Percentiles rank a stretch among this genome's conserved stretches.
These are phyloP conservation scores for Emmelina monodactyla DNA, from an alignment of 2,888 invertebrate species.

Conservation along the genomic window DNA sequence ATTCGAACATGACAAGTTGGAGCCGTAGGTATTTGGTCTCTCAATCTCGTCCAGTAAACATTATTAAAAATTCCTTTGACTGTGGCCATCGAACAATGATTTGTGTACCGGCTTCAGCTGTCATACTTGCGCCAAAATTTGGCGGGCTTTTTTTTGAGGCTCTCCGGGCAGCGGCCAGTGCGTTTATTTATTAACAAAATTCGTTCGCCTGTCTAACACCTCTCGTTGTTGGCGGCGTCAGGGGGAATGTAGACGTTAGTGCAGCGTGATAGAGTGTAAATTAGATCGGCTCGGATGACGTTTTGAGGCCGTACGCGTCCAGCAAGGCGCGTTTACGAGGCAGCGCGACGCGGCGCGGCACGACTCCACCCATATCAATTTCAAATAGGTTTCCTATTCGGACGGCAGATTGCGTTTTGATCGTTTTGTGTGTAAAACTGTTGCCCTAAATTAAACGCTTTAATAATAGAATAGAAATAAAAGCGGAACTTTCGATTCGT, in stretches of 20 bases:
- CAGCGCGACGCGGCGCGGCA: slow-evolving; percentile 51
- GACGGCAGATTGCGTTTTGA: slow-evolving; percentile 55
- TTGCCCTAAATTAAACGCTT: slow-evolving; percentile 63
- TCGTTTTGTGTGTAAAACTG: slow-evolving; percentile 62
- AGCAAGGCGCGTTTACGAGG: slow-evolving; percentile 49
- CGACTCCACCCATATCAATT: slow-evolving; percentile 65
- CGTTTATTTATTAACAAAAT: slow-evolving; percentile 66
- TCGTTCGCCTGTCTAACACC: slow-evolving; percentile 51
- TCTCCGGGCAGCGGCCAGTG: slow-evolving; percentile 43
- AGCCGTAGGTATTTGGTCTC: slow-evolving; percentile 25
- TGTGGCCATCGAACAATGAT: slow-evolving; percentile 54
- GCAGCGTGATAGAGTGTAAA: slow-evolving; percentile 25
- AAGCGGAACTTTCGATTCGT: slow-evolving; percentile 27
- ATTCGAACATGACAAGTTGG: slow-evolving; percentile 31
- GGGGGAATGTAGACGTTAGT: slow-evolving; percentile 23
- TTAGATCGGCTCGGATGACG: slow-evolving; percentile 15
- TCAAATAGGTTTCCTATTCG: slow-evolving; percentile 63
- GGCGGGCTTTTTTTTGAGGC: slow-evolving; percentile 41
- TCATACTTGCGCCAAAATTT: slow-evolving; percentile 62
- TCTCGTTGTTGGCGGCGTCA: slow-evolving; percentile 20
- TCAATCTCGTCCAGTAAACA: slow-evolving; percentile 43
- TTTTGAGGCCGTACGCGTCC: slow-evolving; percentile 28
- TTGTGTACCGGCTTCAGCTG: slow-evolving; percentile 47
- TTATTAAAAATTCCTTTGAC: slow-evolving; percentile 62
- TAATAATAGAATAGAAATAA: slow-evolving; percentile 62